Base-by-base conservation (phyloP, 2,888 invertebrate genomes). In the Drosophila putrida region DNA sequence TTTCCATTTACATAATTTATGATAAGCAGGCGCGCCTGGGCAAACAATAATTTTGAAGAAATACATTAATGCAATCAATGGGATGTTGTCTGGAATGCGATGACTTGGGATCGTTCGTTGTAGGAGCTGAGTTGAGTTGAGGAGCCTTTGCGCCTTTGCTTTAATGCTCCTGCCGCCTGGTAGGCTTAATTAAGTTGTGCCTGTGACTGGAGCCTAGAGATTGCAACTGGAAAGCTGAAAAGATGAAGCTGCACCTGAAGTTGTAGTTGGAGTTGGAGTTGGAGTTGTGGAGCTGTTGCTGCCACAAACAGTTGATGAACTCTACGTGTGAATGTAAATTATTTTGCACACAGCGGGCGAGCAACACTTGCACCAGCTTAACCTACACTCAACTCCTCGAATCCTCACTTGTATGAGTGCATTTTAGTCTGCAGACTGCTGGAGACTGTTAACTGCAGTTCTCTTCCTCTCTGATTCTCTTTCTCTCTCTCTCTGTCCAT, bases 21-120 rank as follows among this genome's bases (percentile, higher is more conserved):
- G 91, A 90, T 90, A 91, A 90, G 91, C 90, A 88, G 88, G 88
- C 90, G 90, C 88, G 90, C 88, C 81, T 88, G 91, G 80, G 82
- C 91, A 90, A 90, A 90, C 90, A 91, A 91, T 91, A 91, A 90
- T 91, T 90, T 91, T 89, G 89, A 90, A 91, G 91, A 88, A 90
- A 89, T 90, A 88, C 85, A 86, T 86, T 86, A 86, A 86, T 90
- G 90, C 89, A 86, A 86, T 86, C 85, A 86, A 86, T 89, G 84
- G 85, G 67, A 78, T 86, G 76, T 80, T 71, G 71, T 78, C 78
- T 55, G 75, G 78, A 78, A 73, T 74, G 62, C 10, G 61, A 75
- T 20, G 9, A 5, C 25, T 11, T n/a, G 27, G 25, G 31, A 27
- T 13, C 31, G 25, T 55, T 13, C 31, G 25, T 55, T 44, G 72